phyloP scores from a whole-genome alignment of 2,113 vertebrate species.

The Gavia stellata region DNA sequence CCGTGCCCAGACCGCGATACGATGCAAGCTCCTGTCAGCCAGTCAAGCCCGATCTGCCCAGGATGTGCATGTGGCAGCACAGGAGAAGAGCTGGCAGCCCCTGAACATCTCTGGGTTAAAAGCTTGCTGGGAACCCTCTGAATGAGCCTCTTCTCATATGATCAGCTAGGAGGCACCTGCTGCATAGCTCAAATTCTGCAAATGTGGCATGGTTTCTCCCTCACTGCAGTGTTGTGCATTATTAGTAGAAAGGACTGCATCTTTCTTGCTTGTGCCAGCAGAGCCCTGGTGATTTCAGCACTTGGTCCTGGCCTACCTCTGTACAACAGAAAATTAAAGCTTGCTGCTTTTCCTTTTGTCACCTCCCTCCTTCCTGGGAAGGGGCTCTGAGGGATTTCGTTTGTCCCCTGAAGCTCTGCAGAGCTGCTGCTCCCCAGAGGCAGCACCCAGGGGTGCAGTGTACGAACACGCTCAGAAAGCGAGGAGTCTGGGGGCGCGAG shows the following conservation, averaged over 20 bases:
- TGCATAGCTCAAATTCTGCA: not conserved
- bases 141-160: not conserved
- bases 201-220: not conserved
- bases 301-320: not conserved
- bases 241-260: not conserved
- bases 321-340: not conserved
- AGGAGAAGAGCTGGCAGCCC: not conserved
- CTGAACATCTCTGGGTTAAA: not conserved
- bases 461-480: rapidly evolving
- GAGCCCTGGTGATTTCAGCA: not conserved
- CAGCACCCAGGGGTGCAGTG: not conserved
- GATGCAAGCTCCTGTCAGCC: not conserved
- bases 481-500: not conserved
- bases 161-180: not conserved
- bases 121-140: not conserved
- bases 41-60: not conserved
- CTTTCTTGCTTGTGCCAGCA: not conserved
- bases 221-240: not conserved
- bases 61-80: not conserved
- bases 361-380: not conserved
- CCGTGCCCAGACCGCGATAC: not conserved
- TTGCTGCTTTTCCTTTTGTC: not conserved
- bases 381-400: not conserved
- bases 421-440: not conserved
- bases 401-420: not conserved